Conservation (phyloP, 2,113 vertebrate species). For the Protobothrops flavoviridis region DNA sequence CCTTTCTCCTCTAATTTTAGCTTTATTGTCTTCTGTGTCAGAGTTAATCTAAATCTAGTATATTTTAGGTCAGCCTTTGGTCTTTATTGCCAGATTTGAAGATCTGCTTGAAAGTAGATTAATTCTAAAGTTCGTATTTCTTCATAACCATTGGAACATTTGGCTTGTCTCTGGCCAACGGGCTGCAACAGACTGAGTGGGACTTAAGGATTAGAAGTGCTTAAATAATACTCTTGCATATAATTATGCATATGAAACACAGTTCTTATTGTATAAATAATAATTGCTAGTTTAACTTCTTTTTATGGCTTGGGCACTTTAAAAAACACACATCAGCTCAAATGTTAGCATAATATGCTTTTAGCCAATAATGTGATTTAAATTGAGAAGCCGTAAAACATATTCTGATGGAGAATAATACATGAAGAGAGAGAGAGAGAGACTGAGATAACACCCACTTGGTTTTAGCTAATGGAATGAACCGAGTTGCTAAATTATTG, state of each 20-base stretch:
- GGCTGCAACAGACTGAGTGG: background rate
- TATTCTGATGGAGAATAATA: constrained; percentile 22
- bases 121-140: background rate
- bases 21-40: background rate
- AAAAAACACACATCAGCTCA: background rate
- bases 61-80: background rate
- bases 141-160: background rate
- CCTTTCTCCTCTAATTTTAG: background rate
- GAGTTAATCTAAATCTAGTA: background rate
- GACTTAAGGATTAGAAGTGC: background rate
- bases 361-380: constrained; percentile 7
- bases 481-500: constrained; percentile 63
- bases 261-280: background rate
- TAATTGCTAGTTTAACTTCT: background rate
- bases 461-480: constrained; percentile 21
- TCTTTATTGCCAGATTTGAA: background rate
- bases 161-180: background rate
- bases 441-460: background rate
- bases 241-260: background rate
- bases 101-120: background rate
- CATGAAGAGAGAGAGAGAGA: background rate
- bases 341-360: constrained; percentile 17
- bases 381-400: constrained; percentile 13
- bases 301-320: background rate
- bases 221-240: background rate